phyloP scores from a whole-genome alignment of 2,797 vertebrate species.

The Meriones psammophilus region DNA sequence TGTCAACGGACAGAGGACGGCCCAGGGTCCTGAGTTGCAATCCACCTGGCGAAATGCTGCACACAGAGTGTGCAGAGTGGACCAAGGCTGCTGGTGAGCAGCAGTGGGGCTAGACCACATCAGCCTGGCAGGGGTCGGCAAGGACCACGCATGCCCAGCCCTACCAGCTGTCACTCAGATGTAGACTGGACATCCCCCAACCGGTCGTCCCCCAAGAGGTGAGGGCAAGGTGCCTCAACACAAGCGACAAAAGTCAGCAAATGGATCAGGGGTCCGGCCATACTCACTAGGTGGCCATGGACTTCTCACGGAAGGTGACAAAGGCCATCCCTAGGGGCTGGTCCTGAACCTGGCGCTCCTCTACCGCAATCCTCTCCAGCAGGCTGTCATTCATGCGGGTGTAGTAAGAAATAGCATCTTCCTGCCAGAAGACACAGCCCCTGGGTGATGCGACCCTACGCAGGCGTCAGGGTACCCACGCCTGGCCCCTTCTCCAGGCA shows the following conservation, averaged over 20 bases:
- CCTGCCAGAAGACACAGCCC: constrained; percentile 86
- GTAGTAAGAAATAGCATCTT: constrained; percentile 96
- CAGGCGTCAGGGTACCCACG: fast-evolving
- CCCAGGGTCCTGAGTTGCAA: neutral
- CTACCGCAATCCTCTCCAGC: constrained; percentile 87
- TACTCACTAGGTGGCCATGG: constrained; percentile 96
- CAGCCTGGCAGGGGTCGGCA: neutral
- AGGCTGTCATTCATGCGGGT: constrained; percentile 88
- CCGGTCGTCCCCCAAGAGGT: neutral
- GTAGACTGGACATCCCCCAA: too few species aligned
- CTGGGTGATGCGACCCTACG: fast-evolving
- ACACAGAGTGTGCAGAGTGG: neutral
- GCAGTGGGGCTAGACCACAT: neutral
- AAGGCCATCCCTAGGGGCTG: constrained; percentile 95
- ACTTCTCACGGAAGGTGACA: constrained; percentile 94
- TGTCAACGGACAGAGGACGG: neutral
- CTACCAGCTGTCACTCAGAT: neutral
- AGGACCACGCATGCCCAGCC: neutral
- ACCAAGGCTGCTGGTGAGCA: fast-evolving
- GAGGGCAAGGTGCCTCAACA: neutral
- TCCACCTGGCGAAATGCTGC: neutral
- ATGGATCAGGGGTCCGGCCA: too few species aligned
- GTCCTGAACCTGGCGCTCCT: constrained; percentile 87
- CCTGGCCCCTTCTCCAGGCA: fast-evolving
- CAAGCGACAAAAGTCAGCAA: neutral